Evolutionary conservation across 2,888 invertebrate species (phyloP), one percentile per base, ranked within the genome.

Genomic region (Habroteleia sp.): DNA sequence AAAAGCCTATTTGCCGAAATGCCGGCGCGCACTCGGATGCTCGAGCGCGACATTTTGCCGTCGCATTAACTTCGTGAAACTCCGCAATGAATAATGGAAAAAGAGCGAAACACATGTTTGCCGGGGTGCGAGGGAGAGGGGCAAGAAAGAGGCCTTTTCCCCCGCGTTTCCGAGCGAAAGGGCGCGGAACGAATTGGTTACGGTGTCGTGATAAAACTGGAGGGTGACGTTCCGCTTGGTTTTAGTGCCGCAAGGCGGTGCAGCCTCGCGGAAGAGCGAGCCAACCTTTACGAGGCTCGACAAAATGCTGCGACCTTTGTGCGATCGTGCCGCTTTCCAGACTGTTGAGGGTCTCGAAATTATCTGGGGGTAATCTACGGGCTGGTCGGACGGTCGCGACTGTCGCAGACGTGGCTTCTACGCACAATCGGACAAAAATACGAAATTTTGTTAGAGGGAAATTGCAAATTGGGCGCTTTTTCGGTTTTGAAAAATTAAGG

Each of bases 121-220:
- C 37, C 41, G n/a, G 39, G 35, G 35, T 44, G 60, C 5, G 60
- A 65, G 41, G 71, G 52, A 33, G 56, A 46, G 25, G 48, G n/a
- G n/a, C n/a, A 48, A 17, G 17, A n/a, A 20, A 8, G 10, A 25
- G 37, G 37, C 17, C 48, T 14, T 13, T 25, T 11, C 5, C 16
- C 23, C 14, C 3, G 27, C 35, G 29, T 13, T 8, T 33, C 25
- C 10, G 41, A 5, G 50, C 31, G 42, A 65, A 71, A 66, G 65
- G 60, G 44, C 54, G 60, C 39, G 52, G 65, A 62, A 71, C 74
- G 37, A 69, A 74, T 74, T 74, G 52, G 63, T 63, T 63, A 69
- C 31, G 60, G 42, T 69, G 52, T 46, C 44, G 60, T 58, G 69
- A 71, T 75, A 71, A 75, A 60, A 71, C 39, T 58, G 37, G 14